Evolutionary conservation across 2,113 vertebrate genomes (phyloP).

Genomic region (Nestor notabilis): DNA sequence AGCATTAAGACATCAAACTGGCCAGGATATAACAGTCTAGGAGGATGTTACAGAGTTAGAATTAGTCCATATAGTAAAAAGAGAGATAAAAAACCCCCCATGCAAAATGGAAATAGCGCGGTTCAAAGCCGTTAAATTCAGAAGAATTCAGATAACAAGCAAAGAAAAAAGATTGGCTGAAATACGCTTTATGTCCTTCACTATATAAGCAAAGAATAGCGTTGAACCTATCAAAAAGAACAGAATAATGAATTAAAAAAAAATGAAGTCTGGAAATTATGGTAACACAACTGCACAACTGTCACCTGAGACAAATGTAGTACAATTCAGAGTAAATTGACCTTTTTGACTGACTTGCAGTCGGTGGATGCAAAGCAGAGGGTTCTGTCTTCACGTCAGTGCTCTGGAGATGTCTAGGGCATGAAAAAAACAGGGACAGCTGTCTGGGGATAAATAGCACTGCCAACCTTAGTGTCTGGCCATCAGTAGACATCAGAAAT

Average conservation of each 20-base stretch:
- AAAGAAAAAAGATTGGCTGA: slow-evolving; percentile 13
- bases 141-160: background rate
- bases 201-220: slow-evolving; percentile 18
- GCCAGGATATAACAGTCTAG: background rate
- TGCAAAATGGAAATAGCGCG: background rate
- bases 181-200: background rate
- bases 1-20: background rate
- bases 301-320: background rate
- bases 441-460: background rate
- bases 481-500: background rate
- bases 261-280: background rate
- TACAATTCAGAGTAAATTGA: background rate
- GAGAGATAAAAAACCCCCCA: background rate
- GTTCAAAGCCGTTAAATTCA: background rate
- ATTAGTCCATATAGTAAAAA: background rate
- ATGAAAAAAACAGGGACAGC: background rate
- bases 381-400: background rate
- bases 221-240: slow-evolving; percentile 16
- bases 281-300: slow-evolving; percentile 8
- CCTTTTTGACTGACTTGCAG: background rate
- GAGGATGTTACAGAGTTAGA: background rate
- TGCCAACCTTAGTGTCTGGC: background rate
- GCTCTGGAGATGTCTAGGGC: too few species aligned
- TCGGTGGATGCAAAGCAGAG: background rate
- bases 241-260: background rate